A percentile compares a stretch with the other conserved stretches of the same genome.
Evolutionary conservation across 2,113 vertebrate species (phyloP).

Genomic region (Dasypus novemcinctus): DNA sequence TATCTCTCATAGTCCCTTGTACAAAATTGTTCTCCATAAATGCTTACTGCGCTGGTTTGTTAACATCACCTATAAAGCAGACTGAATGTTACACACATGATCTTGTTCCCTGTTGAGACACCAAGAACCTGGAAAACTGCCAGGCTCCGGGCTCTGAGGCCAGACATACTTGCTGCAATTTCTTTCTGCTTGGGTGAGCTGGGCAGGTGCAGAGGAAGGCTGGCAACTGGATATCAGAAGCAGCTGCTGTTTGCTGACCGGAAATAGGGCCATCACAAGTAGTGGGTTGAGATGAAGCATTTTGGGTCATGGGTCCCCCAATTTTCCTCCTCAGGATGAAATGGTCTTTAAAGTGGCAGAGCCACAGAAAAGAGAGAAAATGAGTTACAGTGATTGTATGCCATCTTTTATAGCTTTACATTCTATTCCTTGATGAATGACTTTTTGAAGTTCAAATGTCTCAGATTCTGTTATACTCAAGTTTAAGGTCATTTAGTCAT

Average conservation of each 20-base stretch:
- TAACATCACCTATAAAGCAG: not conserved
- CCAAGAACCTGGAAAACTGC: constrained; percentile 18
- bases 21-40: not conserved
- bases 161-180: not conserved
- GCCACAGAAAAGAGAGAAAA: not conserved
- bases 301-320: not conserved
- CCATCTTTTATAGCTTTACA: not conserved
- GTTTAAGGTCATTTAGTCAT: not conserved
- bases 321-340: not conserved
- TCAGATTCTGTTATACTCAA: not conserved
- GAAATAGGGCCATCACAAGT: not conserved
- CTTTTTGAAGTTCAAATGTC: not conserved
- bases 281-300: not conserved
- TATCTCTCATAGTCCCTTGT: fast-evolving
- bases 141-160: not conserved
- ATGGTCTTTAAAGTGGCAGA: not conserved
- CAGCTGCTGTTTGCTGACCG: constrained; percentile 37
- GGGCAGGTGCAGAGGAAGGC: constrained; percentile 16
- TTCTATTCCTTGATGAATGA: not conserved
- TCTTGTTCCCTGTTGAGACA: not conserved
- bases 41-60: not conserved
- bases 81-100: not conserved
- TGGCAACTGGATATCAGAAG: not conserved
- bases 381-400: not conserved
- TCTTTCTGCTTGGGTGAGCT: not conserved